phyloP scores from a whole-genome alignment of 2,113 vertebrate genomes.

The Suricata suricatta region DNA sequence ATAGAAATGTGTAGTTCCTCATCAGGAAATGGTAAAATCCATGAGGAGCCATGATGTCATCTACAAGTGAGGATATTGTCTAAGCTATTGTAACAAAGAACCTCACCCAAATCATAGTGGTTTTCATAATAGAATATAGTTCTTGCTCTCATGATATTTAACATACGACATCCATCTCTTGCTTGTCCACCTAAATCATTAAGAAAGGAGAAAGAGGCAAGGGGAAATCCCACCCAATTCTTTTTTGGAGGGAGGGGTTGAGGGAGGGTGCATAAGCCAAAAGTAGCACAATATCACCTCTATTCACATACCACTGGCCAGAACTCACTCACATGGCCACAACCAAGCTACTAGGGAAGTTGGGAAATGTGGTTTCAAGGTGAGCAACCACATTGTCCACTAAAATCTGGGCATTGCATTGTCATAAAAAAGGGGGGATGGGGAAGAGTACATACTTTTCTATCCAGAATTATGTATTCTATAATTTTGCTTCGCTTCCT shows the following conservation, averaged over 20 bases:
- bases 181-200: neutral
- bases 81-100: neutral
- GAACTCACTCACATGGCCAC: neutral
- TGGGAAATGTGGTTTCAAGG: neutral
- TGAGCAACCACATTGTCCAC: neutral
- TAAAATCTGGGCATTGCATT: neutral
- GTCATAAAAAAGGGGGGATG: neutral
- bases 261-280: neutral
- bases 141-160: neutral
- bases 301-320: too few relatives aligned
- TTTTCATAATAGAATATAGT: neutral
- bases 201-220: neutral
- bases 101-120: neutral
- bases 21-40: neutral
- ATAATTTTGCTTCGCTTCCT: neutral
- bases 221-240: neutral
- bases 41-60: neutral
- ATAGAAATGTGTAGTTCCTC: neutral
- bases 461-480: neutral
- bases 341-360: neutral
- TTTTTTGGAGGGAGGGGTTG: neutral
- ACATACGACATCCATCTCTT: neutral
- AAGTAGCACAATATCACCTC: rapidly evolving
- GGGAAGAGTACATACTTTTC: neutral
- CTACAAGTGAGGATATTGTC: neutral